phyloP scores from a whole-genome alignment of 2,888 invertebrate genomes.

The Aproaerema taeniolella region DNA sequence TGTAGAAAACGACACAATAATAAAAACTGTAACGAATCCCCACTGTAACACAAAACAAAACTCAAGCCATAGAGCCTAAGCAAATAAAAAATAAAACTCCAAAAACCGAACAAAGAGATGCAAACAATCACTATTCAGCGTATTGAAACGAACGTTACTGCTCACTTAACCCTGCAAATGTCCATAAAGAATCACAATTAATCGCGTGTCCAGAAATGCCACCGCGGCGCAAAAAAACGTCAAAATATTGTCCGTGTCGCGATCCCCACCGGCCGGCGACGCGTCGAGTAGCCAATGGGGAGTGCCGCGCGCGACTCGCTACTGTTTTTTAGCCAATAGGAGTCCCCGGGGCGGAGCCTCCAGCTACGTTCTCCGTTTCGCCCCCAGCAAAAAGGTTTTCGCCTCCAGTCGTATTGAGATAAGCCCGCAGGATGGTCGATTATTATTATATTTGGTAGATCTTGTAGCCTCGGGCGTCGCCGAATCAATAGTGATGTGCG shows the following conservation, averaged over 20 bases:
- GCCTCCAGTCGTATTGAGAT: constrained; percentile 77
- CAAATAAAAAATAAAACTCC: neutral
- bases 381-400: constrained; percentile 76
- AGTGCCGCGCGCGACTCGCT: constrained; percentile 45
- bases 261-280: constrained; percentile 52
- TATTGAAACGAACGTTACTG: constrained; percentile 50
- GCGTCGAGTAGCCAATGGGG: constrained; percentile 60
- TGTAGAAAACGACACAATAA: too few relatives aligned
- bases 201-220: constrained; percentile 70
- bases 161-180: constrained; percentile 74
- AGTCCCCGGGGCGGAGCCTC: constrained; percentile 69
- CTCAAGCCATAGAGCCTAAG: too few relatives aligned
- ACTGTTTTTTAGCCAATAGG: constrained; percentile 65
- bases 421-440: constrained; percentile 76
- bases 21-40: too few relatives aligned
- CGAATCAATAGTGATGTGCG: constrained; percentile 64
- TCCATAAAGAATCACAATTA: constrained; percentile 74
- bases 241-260: constrained; percentile 65
- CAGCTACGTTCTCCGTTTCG: constrained; percentile 67
- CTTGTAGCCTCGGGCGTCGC: constrained; percentile 59
- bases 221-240: constrained; percentile 66
- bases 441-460: constrained; percentile 71
- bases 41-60: too few relatives aligned
- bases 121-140: constrained; percentile 43
- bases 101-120: constrained; percentile 4